phyloP scores from a whole-genome alignment of 2,797 vertebrate genomes.

The Distichodus sexfasciatus region DNA sequence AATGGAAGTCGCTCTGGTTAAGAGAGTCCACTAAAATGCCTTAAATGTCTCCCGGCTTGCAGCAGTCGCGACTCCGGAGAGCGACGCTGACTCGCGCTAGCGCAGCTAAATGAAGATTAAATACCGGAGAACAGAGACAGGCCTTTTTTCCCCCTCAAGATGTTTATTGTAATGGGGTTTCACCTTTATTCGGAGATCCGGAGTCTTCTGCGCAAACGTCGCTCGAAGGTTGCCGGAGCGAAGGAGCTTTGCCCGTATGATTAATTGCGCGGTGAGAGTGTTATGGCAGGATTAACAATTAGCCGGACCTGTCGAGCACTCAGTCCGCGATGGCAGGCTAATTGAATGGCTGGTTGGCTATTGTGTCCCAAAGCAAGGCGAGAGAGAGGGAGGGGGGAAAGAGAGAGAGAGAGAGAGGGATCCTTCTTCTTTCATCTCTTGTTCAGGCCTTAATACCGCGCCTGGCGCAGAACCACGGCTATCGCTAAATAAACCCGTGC shows the following conservation, averaged over 20 bases:
- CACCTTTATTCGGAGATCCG: slow-evolving; percentile 37
- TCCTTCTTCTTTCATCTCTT: slow-evolving; percentile 72
- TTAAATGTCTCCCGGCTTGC: no score
- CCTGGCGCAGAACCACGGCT: slow-evolving; percentile 60
- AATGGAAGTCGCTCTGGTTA: no score
- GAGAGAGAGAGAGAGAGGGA: slow-evolving; percentile 53
- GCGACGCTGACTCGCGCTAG: slow-evolving; percentile 58
- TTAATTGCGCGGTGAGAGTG: slow-evolving; percentile 94
- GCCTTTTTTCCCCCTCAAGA: slow-evolving; percentile 49
- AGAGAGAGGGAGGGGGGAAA: slow-evolving; percentile 47
- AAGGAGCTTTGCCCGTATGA: slow-evolving; percentile 87
- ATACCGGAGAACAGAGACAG: slow-evolving; percentile 55
- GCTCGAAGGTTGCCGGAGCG: slow-evolving; percentile 77
- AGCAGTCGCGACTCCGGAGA: no score
- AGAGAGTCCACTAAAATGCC: no score
- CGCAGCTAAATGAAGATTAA: slow-evolving; percentile 77
- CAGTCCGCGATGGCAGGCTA: slow-evolving; percentile 88
- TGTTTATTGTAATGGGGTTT: slow-evolving; percentile 55
- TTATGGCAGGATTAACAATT: slow-evolving; percentile 94
- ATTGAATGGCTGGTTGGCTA: slow-evolving; percentile 89
- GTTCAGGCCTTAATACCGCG: slow-evolving; percentile 56
- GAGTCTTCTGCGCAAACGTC: slow-evolving; percentile 61
- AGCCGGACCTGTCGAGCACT: slow-evolving; percentile 91
- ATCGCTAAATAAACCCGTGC: slow-evolving; percentile 54
- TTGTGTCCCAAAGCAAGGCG: slow-evolving; percentile 81